Evolutionary conservation across 2,888 invertebrate genomes (phyloP).

Genomic region (Athalia circularis): DNA sequence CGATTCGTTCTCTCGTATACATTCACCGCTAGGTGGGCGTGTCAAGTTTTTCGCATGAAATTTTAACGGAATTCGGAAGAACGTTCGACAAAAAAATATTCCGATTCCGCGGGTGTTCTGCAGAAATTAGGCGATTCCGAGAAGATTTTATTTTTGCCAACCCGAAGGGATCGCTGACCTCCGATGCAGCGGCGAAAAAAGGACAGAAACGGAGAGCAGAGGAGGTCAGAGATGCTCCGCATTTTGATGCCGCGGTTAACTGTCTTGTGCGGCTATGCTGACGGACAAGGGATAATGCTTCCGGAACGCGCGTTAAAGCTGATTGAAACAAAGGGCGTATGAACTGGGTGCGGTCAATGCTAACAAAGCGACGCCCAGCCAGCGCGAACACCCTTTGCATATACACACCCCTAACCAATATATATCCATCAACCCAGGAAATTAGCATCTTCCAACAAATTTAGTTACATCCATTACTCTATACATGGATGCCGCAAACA

Average conservation of each 20-base stretch:
- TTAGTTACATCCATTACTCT: background rate
- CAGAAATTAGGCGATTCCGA: background rate
- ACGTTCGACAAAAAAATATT: background rate
- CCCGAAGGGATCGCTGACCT: background rate
- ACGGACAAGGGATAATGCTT: conserved; percentile 52
- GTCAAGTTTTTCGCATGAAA: background rate
- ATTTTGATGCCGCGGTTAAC: background rate
- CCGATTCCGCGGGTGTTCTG: background rate
- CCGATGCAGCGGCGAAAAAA: no score
- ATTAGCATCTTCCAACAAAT: conserved; percentile 33
- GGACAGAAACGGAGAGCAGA: background rate
- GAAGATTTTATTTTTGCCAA: no score
- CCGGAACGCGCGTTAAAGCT: conserved; percentile 52
- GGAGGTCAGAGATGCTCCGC: background rate
- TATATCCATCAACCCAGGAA: conserved; percentile 14
- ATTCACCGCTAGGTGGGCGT: no score
- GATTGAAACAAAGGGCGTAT: conserved; percentile 59
- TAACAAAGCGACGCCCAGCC: conserved; percentile 57
- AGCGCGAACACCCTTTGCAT: conserved; percentile 29
- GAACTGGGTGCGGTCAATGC: conserved; percentile 58
- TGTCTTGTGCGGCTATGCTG: conserved; percentile 25
- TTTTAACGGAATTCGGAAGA: background rate
- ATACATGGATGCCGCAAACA: background rate
- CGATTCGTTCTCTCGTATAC: no score
- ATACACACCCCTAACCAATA: conserved; percentile 26